Evolutionary conservation across 2,797 vertebrate species (phyloP).

Genomic region (Austrolebias charrua): DNA sequence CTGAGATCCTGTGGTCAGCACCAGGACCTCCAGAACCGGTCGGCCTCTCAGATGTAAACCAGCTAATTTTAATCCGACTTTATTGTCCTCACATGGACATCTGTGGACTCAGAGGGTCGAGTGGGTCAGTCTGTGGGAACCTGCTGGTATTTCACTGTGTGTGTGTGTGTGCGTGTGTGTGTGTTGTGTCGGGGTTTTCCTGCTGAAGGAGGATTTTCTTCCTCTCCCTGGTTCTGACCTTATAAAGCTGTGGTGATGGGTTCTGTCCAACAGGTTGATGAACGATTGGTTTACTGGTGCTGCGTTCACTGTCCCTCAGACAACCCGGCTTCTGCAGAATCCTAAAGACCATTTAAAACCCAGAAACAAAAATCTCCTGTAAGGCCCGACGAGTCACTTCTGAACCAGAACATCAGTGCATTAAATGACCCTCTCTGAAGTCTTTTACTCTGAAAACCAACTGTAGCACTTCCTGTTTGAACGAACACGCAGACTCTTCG

Average conservation of each 20-base stretch:
- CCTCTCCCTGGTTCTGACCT: slow-evolving; percentile 8
- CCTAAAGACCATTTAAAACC: neutral
- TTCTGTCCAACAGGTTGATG: neutral
- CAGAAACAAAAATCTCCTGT: too few relatives aligned
- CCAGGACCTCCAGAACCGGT: too few relatives aligned
- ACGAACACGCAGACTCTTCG: too few relatives aligned
- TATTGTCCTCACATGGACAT: slow-evolving; percentile 44
- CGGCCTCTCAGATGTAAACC: too few relatives aligned
- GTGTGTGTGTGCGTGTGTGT: too few relatives aligned
- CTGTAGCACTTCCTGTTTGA: too few relatives aligned
- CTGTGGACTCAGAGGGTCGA: slow-evolving; percentile 5
- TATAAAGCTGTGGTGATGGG: slow-evolving; percentile 23
- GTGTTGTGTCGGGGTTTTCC: slow-evolving; percentile 31
- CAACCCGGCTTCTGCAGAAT: neutral
- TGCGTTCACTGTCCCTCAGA: neutral
- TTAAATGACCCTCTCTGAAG: too few relatives aligned
- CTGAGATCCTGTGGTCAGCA: too few relatives aligned
- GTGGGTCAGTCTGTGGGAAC: slow-evolving; percentile 36
- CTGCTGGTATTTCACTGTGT: slow-evolving; percentile 23
- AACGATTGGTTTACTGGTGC: neutral
- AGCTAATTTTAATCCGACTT: neutral
- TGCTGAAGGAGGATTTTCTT: slow-evolving; percentile 17
- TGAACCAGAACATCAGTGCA: neutral
- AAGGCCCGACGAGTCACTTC: neutral
- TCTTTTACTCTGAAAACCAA: too few relatives aligned